phyloP scores from a whole-genome alignment of 1,140 invertebrate genomes.

The Aphis gossypii region DNA sequence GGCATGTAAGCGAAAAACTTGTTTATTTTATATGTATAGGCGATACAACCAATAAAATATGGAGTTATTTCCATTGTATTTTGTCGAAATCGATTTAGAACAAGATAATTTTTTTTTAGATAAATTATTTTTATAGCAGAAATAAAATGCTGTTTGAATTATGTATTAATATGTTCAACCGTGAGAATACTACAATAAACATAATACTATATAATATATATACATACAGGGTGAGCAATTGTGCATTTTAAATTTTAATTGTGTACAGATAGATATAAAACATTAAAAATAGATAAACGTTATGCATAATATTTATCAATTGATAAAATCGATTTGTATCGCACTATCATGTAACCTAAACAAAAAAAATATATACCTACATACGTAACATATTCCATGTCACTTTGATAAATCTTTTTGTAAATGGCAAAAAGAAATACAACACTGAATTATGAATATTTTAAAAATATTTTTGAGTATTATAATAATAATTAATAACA shows the following conservation, averaged over 20 bases:
- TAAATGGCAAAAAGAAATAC: background rate
- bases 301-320: background rate
- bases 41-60: background rate
- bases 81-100: background rate
- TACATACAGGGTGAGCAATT: too few species aligned
- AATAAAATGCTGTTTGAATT: background rate
- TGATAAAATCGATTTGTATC: background rate
- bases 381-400: background rate
- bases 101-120: background rate
- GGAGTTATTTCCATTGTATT: background rate
- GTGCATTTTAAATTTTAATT: background rate
- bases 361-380: background rate
- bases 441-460: background rate
- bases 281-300: background rate
- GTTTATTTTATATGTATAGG: background rate
- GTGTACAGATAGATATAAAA: background rate
- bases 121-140: background rate
- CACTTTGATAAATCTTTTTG: background rate
- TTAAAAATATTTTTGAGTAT: background rate
- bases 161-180: background rate
- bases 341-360: background rate
- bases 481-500: background rate
- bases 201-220: background rate
- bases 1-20: background rate
- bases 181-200: background rate